Percentiles rank a stretch among this genome's conserved stretches.
Evolutionary conservation across 2,888 invertebrate genomes (phyloP).

Genomic region (Sarcophaga subvicina): DNA sequence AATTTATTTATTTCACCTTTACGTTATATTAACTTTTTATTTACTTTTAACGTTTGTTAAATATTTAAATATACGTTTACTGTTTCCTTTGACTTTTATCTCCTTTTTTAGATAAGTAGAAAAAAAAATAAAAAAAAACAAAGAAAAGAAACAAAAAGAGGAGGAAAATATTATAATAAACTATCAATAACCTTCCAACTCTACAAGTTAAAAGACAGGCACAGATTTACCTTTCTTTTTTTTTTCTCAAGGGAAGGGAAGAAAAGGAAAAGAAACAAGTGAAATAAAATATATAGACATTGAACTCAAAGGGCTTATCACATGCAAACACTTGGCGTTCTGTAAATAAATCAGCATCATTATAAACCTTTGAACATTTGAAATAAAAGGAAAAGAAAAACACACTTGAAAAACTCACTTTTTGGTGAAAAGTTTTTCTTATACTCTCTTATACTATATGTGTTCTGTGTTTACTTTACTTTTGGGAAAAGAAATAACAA

Average conservation of each 20-base stretch:
- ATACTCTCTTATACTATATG: neutral
- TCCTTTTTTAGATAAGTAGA: neutral
- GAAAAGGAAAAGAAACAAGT: neutral
- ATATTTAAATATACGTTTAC: too few species aligned
- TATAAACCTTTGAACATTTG: conserved; percentile 45
- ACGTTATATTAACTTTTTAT: too few species aligned
- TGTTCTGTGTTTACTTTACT: neutral
- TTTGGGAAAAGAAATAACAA: neutral
- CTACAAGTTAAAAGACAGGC: conserved; percentile 2
- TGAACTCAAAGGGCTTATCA: conserved; percentile 50
- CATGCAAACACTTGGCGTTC: conserved; percentile 58
- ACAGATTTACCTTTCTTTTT: neutral
- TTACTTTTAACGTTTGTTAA: too few species aligned
- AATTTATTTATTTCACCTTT: too few species aligned
- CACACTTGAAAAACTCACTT: conserved; percentile 47
- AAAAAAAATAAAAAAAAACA: too few species aligned
- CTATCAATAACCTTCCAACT: conserved; percentile 49
- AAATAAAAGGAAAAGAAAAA: conserved; percentile 26
- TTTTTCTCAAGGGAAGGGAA: neutral
- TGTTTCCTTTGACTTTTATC: neutral
- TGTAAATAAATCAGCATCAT: conserved; percentile 68
- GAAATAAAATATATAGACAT: conserved; percentile 8
- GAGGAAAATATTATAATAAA: too few species aligned
- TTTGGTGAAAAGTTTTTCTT: conserved; percentile 43
- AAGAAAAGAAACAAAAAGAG: too few species aligned